Evolutionary conservation across 2,797 vertebrate species (phyloP).

Genomic region (Poecilia picta): DNA sequence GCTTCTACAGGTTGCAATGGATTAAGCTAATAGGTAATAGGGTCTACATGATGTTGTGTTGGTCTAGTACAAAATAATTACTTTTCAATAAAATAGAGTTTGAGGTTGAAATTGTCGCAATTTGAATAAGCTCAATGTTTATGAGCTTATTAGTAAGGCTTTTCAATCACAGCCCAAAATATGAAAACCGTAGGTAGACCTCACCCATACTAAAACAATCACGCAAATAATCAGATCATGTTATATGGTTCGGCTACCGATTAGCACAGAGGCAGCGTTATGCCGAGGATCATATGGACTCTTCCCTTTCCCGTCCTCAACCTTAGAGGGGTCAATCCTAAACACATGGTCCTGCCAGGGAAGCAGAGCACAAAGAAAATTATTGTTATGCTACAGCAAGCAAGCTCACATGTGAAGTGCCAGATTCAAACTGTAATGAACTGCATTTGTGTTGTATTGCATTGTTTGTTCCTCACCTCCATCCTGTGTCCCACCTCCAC

Average conservation of each 20-base stretch:
- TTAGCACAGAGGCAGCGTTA: constrained; percentile 87
- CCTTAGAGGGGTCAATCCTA: constrained; percentile 79
- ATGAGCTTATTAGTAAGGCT: not conserved
- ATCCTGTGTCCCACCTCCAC: constrained; percentile 89
- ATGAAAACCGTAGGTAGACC: not conserved
- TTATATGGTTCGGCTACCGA: constrained; percentile 80
- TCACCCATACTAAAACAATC: not conserved
- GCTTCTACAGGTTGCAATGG: not conserved
- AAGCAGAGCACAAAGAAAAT: not conserved
- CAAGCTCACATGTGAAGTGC: not conserved
- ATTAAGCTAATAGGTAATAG: not conserved
- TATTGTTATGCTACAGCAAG: not conserved
- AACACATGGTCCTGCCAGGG: constrained; percentile 88
- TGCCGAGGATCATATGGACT: constrained; percentile 94
- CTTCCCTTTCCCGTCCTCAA: constrained; percentile 95
- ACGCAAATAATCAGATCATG: not conserved
- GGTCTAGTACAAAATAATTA: not conserved
- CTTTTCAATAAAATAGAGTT: not conserved
- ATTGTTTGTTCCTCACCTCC: constrained; percentile 82
- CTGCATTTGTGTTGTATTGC: not conserved
- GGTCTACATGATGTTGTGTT: not conserved
- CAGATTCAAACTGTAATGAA: not conserved
- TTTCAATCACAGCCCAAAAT: not conserved
- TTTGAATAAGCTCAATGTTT: not conserved
- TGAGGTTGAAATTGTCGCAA: not conserved